Base-by-base conservation (phyloP, 2,888 invertebrate species). In the Sthenelais limicola region DNA sequence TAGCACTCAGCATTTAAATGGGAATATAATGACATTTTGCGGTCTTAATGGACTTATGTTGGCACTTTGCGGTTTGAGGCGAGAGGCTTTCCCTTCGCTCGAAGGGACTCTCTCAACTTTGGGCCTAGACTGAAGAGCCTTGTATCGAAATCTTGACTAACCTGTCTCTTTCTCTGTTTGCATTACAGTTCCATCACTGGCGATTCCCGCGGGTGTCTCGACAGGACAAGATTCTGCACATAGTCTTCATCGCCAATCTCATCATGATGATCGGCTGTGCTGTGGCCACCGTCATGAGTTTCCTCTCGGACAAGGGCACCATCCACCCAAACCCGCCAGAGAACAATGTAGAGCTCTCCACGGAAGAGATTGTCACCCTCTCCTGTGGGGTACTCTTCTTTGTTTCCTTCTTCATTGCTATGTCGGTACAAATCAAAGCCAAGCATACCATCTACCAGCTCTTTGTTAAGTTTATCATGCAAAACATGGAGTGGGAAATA, bases 371-470 rank as follows among this genome's bases (percentile, higher is more conserved):
- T 35, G 87, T 89, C 51, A 90, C 90, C 1, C 84, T 90, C 28
- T 85, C 88, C 3, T 90, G 90, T 77, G 90, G 90, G 0, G 88
- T 90, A 15, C 83, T 90, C 62, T 91, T 90, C 82, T 89, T 90
- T 77, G 85, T 89, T 43, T 89, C 90, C 12, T 90, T 90, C 79
- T 90, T 90, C 80, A 84, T 90, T 30, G 90, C 90, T 66, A 89
- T 90, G 85, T 89, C 90, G 74, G 90, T 89, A 24, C 89, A 90
- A 83, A 89, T 90, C 49, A 90, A 90, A 81, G 89, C 89, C 4
- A 82, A 86, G 32, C 86, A 88, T 78, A 89, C 89, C 0, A 79
- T 90, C 26, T 90, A 89, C 78, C 85, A 88, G 74, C 83, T 89
- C 54, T 82, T 88, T 74, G 81, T 85, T 72, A 88, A 87, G 73